These are phyloP conservation scores for Vanessa atalanta DNA, from an alignment of 1,140 invertebrate genomes.

Conservation along the genomic window DNA sequence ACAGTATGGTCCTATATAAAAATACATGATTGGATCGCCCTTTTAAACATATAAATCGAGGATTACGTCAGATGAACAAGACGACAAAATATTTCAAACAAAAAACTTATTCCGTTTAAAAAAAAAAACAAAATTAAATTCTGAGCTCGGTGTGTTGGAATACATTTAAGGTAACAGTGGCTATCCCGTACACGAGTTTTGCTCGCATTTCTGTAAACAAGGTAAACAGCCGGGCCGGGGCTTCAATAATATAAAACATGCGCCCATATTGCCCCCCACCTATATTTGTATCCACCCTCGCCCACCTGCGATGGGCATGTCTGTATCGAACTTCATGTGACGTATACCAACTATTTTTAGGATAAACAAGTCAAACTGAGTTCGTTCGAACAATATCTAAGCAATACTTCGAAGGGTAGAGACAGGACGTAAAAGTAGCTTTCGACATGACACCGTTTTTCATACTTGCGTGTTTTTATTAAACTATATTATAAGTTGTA, in stretches of 20 bases:
- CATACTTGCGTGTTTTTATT: not conserved
- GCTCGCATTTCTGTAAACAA: constrained; percentile 40
- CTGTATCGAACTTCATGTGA: constrained; percentile 37
- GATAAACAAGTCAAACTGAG: constrained; percentile 32
- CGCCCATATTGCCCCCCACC: constrained; percentile 57
- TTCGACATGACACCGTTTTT: constrained; percentile 15
- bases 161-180: constrained; percentile 28
- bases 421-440: constrained; percentile 27
- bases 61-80: constrained; percentile 23
- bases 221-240: constrained; percentile 55
- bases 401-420: constrained; percentile 31
- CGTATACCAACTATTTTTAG: constrained; percentile 40
- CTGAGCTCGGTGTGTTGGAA: constrained; percentile 13
- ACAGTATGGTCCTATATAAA: constrained; percentile 33
- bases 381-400: constrained; percentile 35
- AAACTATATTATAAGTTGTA: not conserved
- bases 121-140: constrained; percentile 29
- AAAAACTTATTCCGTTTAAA: constrained; percentile 6
- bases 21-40: constrained; percentile 36
- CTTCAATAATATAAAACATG: constrained; percentile 78
- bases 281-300: constrained; percentile 54
- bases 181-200: constrained; percentile 32
- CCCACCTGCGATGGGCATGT: constrained; percentile 45
- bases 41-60: constrained; percentile 27
- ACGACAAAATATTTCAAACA: constrained; percentile 19